phyloP scores from a whole-genome alignment of 2,888 invertebrate genomes.

The Acronicta alni region DNA sequence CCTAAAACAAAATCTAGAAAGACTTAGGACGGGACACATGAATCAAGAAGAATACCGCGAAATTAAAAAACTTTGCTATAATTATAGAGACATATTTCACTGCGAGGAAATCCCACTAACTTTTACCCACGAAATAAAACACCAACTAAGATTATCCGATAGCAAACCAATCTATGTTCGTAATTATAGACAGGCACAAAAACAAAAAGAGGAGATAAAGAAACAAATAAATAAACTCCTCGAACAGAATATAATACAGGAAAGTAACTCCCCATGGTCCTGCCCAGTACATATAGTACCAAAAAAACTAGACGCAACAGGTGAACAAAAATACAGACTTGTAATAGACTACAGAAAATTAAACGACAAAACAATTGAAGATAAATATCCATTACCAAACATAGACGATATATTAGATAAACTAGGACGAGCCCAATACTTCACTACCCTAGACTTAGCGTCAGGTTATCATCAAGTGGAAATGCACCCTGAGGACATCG shows the following conservation, averaged over 20 bases:
- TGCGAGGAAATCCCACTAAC: slow-evolving; percentile 59
- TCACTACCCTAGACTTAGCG: slow-evolving; percentile 52
- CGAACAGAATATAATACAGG: slow-evolving; percentile 22
- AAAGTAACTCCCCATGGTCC: slow-evolving; percentile 20
- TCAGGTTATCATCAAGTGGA: slow-evolving; percentile 46
- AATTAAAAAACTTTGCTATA: slow-evolving; percentile 52
- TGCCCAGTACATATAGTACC: slow-evolving; percentile 23
- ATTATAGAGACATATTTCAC: slow-evolving; percentile 64
- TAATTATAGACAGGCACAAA: slow-evolving; percentile 29
- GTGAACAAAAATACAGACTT: slow-evolving; percentile 22
- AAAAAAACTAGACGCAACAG: slow-evolving; percentile 18
- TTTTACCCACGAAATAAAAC: slow-evolving; percentile 62
- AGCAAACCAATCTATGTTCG: slow-evolving; percentile 47
- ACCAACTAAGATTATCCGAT: slow-evolving; percentile 60
- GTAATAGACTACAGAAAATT: slow-evolving; percentile 43
- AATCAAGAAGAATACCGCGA: slow-evolving; percentile 60
- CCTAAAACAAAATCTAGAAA: slow-evolving; percentile 37
- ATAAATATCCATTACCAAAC: slow-evolving; percentile 55
- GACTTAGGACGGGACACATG: slow-evolving; percentile 46
- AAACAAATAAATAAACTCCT: slow-evolving; percentile 17
- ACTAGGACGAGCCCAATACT: slow-evolving; percentile 48
- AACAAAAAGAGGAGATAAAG: slow-evolving; percentile 30
- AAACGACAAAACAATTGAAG: slow-evolving; percentile 53
- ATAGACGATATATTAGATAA: slow-evolving; percentile 54
- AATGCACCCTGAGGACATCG: slow-evolving; percentile 41